Evolutionary conservation across 2,797 vertebrate species (phyloP).

Genomic region (Euthynnus affinis): DNA sequence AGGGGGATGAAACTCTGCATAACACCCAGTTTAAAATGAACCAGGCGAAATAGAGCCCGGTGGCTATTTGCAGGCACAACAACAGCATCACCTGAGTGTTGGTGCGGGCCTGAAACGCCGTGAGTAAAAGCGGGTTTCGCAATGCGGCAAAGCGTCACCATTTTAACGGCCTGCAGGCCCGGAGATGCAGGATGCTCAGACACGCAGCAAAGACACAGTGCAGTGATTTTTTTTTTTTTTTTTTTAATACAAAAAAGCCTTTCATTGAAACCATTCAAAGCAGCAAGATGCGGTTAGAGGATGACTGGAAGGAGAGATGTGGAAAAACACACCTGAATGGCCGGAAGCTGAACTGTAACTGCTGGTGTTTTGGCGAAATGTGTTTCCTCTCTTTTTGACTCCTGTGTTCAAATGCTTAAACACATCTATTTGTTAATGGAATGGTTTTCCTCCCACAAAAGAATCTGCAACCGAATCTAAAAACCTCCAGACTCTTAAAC

Average conservation of each 20-base stretch:
- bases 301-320: background rate
- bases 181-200: conserved; percentile 33
- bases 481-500: conserved; percentile 22
- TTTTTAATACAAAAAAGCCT: background rate
- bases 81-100: conserved; percentile 12
- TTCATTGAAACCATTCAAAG: background rate
- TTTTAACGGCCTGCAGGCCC: conserved; percentile 56
- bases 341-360: background rate
- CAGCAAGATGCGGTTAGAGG: background rate
- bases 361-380: background rate
- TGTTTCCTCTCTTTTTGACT: background rate
- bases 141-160: conserved; percentile 76
- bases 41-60: background rate
- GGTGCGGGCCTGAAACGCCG: conserved; percentile 18
- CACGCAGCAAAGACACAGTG: conserved; percentile 12
- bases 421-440: background rate
- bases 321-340: background rate
- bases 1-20: background rate
- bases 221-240: background rate
- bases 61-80: background rate
- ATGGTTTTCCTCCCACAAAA: background rate
- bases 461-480: background rate
- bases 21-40: background rate
- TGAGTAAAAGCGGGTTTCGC: conserved; percentile 75
- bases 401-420: background rate